Conservation (phyloP, 2,113 vertebrate genomes). For the Platanista minor region DNA sequence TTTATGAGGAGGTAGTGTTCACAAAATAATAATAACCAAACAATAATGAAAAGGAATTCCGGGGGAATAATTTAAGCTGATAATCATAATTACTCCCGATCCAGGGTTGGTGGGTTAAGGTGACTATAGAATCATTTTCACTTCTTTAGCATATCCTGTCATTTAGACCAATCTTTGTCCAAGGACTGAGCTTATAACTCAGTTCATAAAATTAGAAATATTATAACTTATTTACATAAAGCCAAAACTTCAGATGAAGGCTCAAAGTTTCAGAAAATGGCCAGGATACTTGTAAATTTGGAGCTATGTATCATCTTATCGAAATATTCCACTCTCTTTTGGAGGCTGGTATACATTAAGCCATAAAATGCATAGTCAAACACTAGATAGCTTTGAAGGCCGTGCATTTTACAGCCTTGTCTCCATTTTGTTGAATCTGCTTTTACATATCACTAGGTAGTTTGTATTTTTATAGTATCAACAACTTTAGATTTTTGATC, state of each 20-base stretch:
- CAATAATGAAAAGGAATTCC: background rate
- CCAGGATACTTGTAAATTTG: background rate
- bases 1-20: background rate
- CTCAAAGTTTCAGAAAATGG: background rate
- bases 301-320: background rate
- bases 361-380: background rate
- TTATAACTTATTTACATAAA: background rate
- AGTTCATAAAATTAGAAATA: background rate
- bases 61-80: background rate
- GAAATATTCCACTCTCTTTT: background rate
- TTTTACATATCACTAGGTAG: background rate
- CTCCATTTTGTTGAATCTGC: background rate
- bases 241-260: background rate
- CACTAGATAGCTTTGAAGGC: background rate
- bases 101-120: background rate
- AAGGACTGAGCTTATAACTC: background rate
- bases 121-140: background rate
- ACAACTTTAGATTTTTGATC: background rate
- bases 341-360: background rate
- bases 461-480: background rate
- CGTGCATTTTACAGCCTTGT: background rate
- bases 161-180: background rate
- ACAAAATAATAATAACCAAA: background rate
- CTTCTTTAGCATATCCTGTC: background rate
- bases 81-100: background rate